Evolutionary conservation across 2,113 vertebrate species (phyloP).

Genomic region (Gorsachius goisagi): DNA sequence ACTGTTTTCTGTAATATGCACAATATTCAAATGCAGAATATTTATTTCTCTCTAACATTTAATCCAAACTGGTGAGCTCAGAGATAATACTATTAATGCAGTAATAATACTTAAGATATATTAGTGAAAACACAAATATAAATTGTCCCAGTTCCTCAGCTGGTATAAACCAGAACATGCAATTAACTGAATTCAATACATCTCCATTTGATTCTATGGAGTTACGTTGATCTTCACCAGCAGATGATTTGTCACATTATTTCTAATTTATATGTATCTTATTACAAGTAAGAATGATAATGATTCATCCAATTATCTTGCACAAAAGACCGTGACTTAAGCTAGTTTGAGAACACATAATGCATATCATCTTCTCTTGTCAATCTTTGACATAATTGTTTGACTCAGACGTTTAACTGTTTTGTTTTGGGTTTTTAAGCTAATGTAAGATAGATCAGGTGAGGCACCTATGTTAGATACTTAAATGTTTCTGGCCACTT

Average conservation of each 20-base stretch:
- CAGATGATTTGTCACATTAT: neutral
- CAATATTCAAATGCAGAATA: neutral
- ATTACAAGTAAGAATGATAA: neutral
- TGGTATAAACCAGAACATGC: neutral
- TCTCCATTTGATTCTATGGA: neutral
- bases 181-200: neutral
- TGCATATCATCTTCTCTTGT: neutral
- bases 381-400: constrained; percentile 23
- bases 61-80: neutral
- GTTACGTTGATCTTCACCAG: neutral
- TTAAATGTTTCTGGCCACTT: constrained; percentile 19
- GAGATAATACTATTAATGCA: neutral
- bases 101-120: neutral
- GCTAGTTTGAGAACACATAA: neutral
- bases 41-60: neutral
- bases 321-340: neutral
- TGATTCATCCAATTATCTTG: neutral
- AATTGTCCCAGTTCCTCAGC: neutral
- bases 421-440: neutral
- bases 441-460: neutral
- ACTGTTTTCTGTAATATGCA: neutral
- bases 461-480: neutral
- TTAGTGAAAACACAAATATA: neutral
- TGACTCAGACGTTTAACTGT: neutral
- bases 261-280: neutral